Evolutionary conservation across 1,140 invertebrate species (phyloP), one percentile per base, ranked within the genome.

Genomic region (Trialeurodes vaporariorum): DNA sequence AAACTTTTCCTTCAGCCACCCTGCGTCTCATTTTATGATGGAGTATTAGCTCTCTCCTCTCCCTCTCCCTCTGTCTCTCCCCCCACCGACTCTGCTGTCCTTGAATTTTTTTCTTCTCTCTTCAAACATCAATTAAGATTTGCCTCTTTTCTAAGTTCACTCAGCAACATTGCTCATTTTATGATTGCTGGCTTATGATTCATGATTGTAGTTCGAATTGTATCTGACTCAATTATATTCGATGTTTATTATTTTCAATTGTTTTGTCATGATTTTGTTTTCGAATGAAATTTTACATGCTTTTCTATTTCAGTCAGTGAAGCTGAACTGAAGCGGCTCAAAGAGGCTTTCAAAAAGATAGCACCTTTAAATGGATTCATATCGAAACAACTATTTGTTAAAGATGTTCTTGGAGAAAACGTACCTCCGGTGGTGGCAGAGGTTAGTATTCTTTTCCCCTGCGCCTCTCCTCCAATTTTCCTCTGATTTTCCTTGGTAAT

Each of bases 301-400:
- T 27, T 71, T 64, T 68, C 62, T 75, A 58, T 65, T 72, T 65
- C 79, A 94, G 92, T 94, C 71, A 85, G 84, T 71, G 91, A 93
- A 74, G 82, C 82, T 69, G 92, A 94, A 78, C 79, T 89, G 69
- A 87, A 87, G 75, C 82, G 91, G 67, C 81, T 94, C 58, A 87
- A 86, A 74, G 91, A 93, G 79, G 90, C 91, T 27, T 94, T 93
- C 77, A 91, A 91, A 76, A 83, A 89, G 73, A 85, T 87, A 70
- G 86, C 89, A 25, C 87, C 86, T 65, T 79, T 86, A 27, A 86
- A 84, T 73, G 86, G 86, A 34, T 79, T 81, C 69, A 84, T 94
- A 75, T 86, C 86, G 66, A 84, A 88, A 70, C 83, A 84, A 71
- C 83, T 85, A 1, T 94, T 94, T 76, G 83, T 87, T 26, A 83